A percentile compares a stretch with the other conserved stretches of the same genome.
Conservation (phyloP, 1,140 invertebrate species). For the Ips typographus region DNA sequence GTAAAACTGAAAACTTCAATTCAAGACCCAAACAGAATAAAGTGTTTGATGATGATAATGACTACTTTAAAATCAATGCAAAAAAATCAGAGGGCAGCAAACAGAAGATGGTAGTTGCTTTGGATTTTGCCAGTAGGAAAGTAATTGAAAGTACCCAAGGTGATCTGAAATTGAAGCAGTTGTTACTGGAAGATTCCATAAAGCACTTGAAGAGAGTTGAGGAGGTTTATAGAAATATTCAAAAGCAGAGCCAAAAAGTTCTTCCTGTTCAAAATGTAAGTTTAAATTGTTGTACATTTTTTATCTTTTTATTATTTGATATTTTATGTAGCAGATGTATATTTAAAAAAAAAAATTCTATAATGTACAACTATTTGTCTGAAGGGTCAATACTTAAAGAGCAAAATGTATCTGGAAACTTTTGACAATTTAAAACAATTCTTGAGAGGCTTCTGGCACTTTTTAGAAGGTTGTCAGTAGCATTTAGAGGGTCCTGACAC, state of each 20-base stretch:
- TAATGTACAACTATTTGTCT: too few species aligned
- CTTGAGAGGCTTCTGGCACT: too few species aligned
- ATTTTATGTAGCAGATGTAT: not conserved
- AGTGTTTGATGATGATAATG: slow-evolving; percentile 93
- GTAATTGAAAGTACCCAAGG: slow-evolving; percentile 49
- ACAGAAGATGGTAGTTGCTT: slow-evolving; percentile 60
- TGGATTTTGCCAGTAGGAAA: slow-evolving; percentile 79
- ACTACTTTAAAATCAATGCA: slow-evolving; percentile 84
- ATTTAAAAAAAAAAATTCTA: not conserved
- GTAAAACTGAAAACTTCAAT: slow-evolving; percentile 5
- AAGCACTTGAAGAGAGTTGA: slow-evolving; percentile 44
- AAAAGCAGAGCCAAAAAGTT: slow-evolving; percentile 35
- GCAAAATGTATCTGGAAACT: not conserved
- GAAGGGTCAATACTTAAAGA: too few species aligned
- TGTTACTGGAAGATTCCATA: slow-evolving; percentile 41
- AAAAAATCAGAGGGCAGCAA: slow-evolving; percentile 67
- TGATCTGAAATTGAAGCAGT: slow-evolving; percentile 40
- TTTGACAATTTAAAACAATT: not conserved
- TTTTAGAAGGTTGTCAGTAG: too few species aligned
- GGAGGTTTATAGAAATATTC: slow-evolving; percentile 42
- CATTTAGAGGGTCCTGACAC: too few species aligned
- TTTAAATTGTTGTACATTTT: slow-evolving; percentile 3
- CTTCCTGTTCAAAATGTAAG: slow-evolving; percentile 29
- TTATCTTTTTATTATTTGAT: not conserved
- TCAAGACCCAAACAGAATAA: slow-evolving; percentile 63